Conservation (phyloP, 2,888 invertebrate genomes). For the Rhaphigaster nebulosa region DNA sequence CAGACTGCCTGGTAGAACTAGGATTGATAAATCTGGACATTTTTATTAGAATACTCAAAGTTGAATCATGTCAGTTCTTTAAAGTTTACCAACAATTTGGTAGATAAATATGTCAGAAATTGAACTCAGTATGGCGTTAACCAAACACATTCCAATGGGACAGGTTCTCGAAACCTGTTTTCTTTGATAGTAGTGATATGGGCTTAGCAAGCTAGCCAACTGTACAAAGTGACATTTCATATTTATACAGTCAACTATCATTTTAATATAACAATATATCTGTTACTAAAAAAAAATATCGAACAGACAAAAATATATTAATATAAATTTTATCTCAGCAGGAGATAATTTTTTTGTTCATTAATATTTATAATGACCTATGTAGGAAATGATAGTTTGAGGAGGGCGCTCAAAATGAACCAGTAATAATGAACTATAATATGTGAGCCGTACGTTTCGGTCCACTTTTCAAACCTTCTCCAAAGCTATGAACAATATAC, state of each 20-base stretch:
- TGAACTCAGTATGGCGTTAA: background rate
- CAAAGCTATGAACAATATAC: too few species aligned
- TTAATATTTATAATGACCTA: background rate
- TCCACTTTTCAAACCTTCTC: too few species aligned
- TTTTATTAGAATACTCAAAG: background rate
- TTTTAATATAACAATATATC: background rate
- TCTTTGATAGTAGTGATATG: conserved; percentile 52
- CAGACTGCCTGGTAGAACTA: conserved; percentile 61
- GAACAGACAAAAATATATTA: background rate
- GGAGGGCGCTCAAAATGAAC: background rate
- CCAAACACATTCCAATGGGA: conserved; percentile 41
- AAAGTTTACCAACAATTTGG: conserved; percentile 8
- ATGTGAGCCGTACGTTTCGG: too few species aligned
- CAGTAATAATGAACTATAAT: background rate
- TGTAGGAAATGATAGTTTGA: background rate
- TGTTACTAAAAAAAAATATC: background rate
- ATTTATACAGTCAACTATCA: background rate
- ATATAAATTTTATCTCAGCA: background rate
- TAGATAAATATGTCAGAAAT: background rate
- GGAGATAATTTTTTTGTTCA: background rate
- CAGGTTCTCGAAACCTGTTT: conserved; percentile 54
- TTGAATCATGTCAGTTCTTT: background rate
- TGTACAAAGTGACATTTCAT: background rate
- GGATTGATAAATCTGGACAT: conserved; percentile 60
- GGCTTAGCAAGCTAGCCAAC: background rate